phyloP scores from a whole-genome alignment of 2,888 invertebrate species.

The Teinopalpus imperialis region DNA sequence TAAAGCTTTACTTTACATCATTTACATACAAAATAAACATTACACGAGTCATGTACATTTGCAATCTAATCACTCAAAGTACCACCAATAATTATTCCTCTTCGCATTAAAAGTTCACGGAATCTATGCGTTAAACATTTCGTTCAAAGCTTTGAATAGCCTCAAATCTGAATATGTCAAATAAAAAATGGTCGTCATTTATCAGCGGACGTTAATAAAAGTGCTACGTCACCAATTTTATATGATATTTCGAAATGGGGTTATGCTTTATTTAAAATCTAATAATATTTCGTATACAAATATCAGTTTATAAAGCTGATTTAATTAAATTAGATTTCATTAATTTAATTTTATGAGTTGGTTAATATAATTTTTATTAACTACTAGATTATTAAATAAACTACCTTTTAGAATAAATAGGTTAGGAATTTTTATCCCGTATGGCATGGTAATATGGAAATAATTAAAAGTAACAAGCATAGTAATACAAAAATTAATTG shows the following conservation, averaged over 20 bases:
- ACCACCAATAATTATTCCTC: conserved; percentile 7
- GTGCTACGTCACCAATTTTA: conserved; percentile 24
- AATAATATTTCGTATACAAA: conserved; percentile 15
- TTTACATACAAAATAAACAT: conserved; percentile 9
- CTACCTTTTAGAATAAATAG: too few species aligned
- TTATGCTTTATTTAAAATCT: conserved; percentile 18
- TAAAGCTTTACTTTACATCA: too few species aligned
- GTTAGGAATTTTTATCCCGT: too few species aligned
- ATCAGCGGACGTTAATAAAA: conserved; percentile 20
- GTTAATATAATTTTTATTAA: too few species aligned
- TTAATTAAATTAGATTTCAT: too few species aligned
- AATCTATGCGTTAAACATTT: conserved; percentile 13
- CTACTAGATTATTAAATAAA: too few species aligned
- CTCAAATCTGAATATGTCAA: conserved; percentile 13
- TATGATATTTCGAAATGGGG: conserved; percentile 19
- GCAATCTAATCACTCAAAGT: conserved; percentile 2
- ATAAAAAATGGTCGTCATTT: conserved; percentile 24
- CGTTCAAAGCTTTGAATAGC: conserved; percentile 9
- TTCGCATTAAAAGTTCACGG: conserved; percentile 2
- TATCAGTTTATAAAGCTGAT: too few species aligned
- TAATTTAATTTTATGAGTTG: too few species aligned
- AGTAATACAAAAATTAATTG: too few species aligned
- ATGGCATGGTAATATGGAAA: too few species aligned
- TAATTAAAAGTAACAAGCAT: too few species aligned
- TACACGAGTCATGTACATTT: conserved; percentile 13